Base-by-base conservation (phyloP, 2,888 invertebrate species). In the Netelia fuscicornis region DNA sequence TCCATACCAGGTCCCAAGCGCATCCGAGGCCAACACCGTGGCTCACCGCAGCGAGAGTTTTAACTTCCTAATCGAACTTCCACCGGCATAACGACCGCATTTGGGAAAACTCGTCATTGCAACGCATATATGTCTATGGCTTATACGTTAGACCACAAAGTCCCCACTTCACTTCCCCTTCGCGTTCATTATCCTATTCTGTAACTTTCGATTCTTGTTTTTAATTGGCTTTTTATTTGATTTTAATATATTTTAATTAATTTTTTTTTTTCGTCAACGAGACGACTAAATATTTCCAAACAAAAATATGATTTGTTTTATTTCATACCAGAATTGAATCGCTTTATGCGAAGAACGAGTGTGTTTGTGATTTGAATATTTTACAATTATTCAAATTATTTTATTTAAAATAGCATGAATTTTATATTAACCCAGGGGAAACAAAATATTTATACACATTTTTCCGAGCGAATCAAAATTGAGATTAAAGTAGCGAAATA, bases 51-150 rank as follows among this genome's bases (percentile, higher is more conserved):
- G 56, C 82, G 44, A 80, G 76, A 80, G 67, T 85, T 83, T 82
- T 83, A 83, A 85, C 83, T 85, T 85, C 82, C 83, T 80, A 80
- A 83, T 85, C 83, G 82, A 85, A 85, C 83, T 83, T 82, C 68
- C 72, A 82, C 75, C 62, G 60, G 30, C 78, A 56, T 80, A 76
- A 83, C 83, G 76, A 80, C 72, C 85, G 54, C 84, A 74, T 81
- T 77, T 74, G 75, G 58, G 70, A 85, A 81, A 85, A 85, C 75
- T 81, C 70, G 64, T 75, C 75, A 74, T 81, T 81, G 20, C 23
- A 68, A 62, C 42, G 20, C 8, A 56, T 56, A 75, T 30, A 30
- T 60, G 37, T 54, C 10, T 44, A 64, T 64, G 30, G 10, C 20
- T 20, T 65, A 20, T 60, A 75, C 42, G 80, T 52, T 70, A 48